A percentile compares a stretch with the other conserved stretches of the same genome.
Conservation (phyloP, 2,113 vertebrate genomes). For the Paratilapia polleni region DNA sequence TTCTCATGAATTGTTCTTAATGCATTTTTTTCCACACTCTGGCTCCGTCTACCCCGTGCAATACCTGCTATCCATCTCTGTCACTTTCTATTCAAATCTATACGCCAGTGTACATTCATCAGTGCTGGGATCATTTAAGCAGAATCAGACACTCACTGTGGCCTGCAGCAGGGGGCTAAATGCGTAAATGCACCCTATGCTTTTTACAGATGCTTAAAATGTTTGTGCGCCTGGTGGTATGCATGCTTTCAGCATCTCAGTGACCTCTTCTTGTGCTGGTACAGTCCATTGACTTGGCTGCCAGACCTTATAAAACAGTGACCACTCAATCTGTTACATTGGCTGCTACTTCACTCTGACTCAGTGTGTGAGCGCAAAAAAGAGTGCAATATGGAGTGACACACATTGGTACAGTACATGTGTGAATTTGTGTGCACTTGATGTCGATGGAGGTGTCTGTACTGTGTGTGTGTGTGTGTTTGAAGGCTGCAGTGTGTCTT, state of each 20-base stretch:
- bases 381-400: constrained; percentile 17
- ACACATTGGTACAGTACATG: constrained; percentile 1
- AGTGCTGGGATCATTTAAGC: constrained; percentile 18
- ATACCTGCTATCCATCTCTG: constrained; percentile 38
- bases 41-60: not conserved
- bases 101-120: constrained; percentile 27
- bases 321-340: constrained; percentile 53
- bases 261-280: constrained; percentile 34
- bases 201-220: not conserved
- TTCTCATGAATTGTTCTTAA: constrained; percentile 18
- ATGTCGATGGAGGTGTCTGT: not conserved
- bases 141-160: not conserved
- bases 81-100: constrained; percentile 35
- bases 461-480: not conserved
- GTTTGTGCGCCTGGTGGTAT: not conserved
- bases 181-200: not conserved
- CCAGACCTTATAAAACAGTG: constrained; percentile 51
- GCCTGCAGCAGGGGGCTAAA: not conserved
- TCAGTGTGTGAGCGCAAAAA: not conserved
- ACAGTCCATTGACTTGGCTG: constrained; percentile 50
- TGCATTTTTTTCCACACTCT: constrained; percentile 24
- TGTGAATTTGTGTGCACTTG: not conserved
- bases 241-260: not conserved
- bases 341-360: constrained; percentile 32
- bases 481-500: not conserved